Percentiles rank a stretch among this genome's conserved stretches.
Conservation (phyloP, 30 jellyfish, hydroid and myxozoan genomes). For the Sanderia malayensis region DNA sequence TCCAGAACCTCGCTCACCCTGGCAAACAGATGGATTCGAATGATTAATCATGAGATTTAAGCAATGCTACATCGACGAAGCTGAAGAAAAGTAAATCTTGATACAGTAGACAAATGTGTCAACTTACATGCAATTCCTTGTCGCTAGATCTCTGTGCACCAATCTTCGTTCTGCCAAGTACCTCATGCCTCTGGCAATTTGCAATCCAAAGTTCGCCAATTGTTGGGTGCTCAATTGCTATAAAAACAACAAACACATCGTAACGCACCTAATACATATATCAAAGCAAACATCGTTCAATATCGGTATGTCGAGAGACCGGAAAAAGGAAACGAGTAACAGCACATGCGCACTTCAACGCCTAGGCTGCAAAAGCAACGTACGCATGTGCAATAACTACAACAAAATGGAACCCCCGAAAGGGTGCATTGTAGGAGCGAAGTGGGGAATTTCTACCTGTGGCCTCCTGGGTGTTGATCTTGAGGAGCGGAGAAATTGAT, state of each 20-base stretch:
- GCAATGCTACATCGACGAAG: background rate
- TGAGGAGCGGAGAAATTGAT: slow-evolving; percentile 81
- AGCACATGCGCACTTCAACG: background rate
- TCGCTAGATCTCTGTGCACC: slow-evolving; percentile 86
- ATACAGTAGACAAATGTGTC: background rate
- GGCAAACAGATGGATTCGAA: background rate
- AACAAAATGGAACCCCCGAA: no score
- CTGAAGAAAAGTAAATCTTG: background rate
- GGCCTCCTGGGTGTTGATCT: slow-evolving; percentile 90
- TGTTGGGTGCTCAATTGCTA: slow-evolving; percentile 75
- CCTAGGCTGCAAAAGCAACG: background rate
- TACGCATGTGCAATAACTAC: background rate
- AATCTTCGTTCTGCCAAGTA: slow-evolving; percentile 53
- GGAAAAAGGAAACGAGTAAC: background rate
- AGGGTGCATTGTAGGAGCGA: no score
- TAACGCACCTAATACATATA: no score
- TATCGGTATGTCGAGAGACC: background rate
- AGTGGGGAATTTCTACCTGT: no score
- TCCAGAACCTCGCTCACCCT: slow-evolving; percentile 81
- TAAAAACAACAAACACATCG: background rate
- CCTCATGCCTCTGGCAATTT: slow-evolving; percentile 80
- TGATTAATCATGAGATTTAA: background rate
- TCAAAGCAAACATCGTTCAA: background rate
- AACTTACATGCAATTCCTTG: slow-evolving; percentile 91
- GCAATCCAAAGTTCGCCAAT: slow-evolving; percentile 73